phyloP scores from a whole-genome alignment of 2,888 invertebrate species.

The Sinelater perroti region DNA sequence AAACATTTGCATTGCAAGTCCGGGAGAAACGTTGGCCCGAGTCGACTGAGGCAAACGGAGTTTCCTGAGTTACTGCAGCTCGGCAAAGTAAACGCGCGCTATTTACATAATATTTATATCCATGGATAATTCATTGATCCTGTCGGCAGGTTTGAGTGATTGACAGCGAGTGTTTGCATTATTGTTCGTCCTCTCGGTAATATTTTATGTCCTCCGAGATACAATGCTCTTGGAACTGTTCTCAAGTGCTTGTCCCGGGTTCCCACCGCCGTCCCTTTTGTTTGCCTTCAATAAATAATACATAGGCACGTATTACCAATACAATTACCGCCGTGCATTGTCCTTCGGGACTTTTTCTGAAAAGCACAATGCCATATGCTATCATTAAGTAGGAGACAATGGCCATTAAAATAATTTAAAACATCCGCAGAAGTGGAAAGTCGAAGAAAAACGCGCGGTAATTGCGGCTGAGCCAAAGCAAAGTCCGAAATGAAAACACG shows the following conservation, averaged over 20 bases:
- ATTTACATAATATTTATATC: constrained; percentile 28
- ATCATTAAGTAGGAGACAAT: not conserved
- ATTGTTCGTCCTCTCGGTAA: constrained; percentile 34
- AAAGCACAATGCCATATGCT: not conserved
- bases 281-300: constrained; percentile 28
- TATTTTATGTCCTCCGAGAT: constrained; percentile 34
- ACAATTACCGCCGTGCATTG: constrained; percentile 16
- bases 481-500: constrained; percentile 1
- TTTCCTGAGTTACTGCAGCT: not conserved
- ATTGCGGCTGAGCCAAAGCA: not conserved
- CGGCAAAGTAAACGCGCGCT: constrained; percentile 10
- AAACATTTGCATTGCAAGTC: not conserved
- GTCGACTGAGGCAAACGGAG: not conserved
- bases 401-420: constrained; percentile 1
- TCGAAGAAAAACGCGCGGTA: not conserved
- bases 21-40: no score
- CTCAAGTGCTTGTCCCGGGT: constrained; percentile 30
- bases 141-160: constrained; percentile 31
- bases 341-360: constrained; percentile 16
- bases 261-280: constrained; percentile 25
- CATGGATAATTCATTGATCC: constrained; percentile 32
- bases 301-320: constrained; percentile 12
- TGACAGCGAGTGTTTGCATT: constrained; percentile 38
- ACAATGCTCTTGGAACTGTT: constrained; percentile 31
- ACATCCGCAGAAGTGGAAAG: not conserved